A percentile compares a stretch with the other conserved stretches of the same genome.
Evolutionary conservation across 2,797 vertebrate genomes (phyloP).

Genomic region (Phalloptychus januarius): DNA sequence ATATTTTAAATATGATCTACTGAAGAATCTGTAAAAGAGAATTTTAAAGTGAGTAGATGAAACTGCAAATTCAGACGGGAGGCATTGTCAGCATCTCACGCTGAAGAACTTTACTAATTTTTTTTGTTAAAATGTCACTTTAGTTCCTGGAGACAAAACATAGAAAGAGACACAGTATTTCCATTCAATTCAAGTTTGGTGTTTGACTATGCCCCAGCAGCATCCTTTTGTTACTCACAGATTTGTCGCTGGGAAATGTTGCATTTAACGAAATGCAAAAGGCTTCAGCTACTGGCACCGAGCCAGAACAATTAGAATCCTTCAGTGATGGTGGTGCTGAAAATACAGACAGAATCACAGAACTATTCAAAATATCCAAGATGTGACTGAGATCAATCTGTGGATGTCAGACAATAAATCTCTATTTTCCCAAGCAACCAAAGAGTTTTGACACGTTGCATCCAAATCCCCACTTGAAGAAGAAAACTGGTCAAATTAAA

Average conservation of each 20-base stretch:
- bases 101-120: background rate
- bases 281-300: background rate
- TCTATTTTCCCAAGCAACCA: background rate
- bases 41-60: background rate
- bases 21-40: background rate
- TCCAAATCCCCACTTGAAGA: background rate
- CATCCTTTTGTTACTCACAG: background rate
- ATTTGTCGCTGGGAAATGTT: background rate
- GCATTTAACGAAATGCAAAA: background rate
- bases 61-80: background rate
- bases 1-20: background rate
- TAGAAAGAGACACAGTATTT: background rate
- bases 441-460: background rate
- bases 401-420: background rate
- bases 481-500: background rate
- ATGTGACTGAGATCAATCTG: background rate
- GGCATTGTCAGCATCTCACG: background rate
- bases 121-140: background rate
- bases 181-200: background rate
- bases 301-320: background rate
- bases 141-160: background rate
- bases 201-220: background rate
- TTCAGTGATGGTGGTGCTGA: background rate
- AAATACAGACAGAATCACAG: background rate
- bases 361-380: background rate